Conservation (phyloP, 2,113 vertebrate species). For the Bos javanicus region DNA sequence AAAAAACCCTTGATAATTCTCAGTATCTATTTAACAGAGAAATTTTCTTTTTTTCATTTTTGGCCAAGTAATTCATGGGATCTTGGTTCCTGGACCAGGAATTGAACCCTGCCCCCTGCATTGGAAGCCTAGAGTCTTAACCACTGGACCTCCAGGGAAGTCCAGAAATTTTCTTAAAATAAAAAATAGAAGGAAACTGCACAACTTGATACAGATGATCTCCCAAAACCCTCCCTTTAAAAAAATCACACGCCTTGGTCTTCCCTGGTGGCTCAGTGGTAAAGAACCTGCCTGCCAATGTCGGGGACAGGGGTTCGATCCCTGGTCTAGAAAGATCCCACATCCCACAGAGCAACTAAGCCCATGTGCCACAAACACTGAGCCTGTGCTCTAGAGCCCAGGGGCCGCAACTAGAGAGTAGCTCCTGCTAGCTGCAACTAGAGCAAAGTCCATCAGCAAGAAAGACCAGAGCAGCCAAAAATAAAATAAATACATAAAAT, state of each 20-base stretch:
- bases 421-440: neutral
- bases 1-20: neutral
- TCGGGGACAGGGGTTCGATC: rapidly evolving
- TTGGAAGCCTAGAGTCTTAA: neutral
- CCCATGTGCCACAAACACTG: neutral
- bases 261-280: neutral
- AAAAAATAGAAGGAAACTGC: neutral
- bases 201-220: neutral
- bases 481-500: neutral
- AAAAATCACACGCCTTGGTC: neutral
- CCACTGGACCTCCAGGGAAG: neutral
- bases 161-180: neutral
- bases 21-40: neutral
- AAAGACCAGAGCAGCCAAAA: neutral
- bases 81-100: neutral
- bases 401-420: neutral
- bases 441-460: neutral
- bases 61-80: neutral
- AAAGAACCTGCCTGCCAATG: neutral
- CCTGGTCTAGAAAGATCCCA: neutral
- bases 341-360: neutral
- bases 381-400: neutral
- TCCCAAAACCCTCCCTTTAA: neutral
- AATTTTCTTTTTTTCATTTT: neutral
- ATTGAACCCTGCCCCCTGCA: neutral